Evolutionary conservation across 2,888 invertebrate genomes (phyloP).

Genomic region (Matsumyia berberina): DNA sequence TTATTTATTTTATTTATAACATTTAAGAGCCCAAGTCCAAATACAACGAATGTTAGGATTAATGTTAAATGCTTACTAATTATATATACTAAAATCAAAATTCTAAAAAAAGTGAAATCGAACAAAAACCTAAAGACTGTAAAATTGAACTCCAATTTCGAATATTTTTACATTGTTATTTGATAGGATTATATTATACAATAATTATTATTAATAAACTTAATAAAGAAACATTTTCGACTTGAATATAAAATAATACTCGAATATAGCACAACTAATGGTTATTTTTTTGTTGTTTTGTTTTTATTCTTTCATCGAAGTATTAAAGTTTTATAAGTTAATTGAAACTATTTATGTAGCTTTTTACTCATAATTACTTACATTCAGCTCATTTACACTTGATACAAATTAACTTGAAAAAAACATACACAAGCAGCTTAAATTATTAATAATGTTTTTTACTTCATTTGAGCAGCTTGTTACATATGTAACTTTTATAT

Average conservation of each 20-base stretch:
- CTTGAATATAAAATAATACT: slow-evolving; percentile 55
- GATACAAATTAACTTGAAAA: neutral
- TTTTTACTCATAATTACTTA: neutral
- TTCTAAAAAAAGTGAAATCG: slow-evolving; percentile 26
- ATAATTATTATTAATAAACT: neutral
- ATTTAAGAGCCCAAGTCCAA: slow-evolving; percentile 60
- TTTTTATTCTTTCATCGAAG: slow-evolving; percentile 10
- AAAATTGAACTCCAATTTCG: slow-evolving; percentile 57
- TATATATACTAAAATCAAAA: slow-evolving; percentile 15
- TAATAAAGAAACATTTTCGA: slow-evolving; percentile 30
- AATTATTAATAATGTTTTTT: neutral
- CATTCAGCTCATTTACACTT: slow-evolving; percentile 4
- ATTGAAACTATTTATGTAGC: slow-evolving; percentile 8
- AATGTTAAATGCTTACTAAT: slow-evolving; percentile 34
- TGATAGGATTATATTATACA: slow-evolving; percentile 41
- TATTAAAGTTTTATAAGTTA: neutral
- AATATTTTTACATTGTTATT: slow-evolving; percentile 58
- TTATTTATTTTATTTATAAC: slow-evolving; percentile 56
- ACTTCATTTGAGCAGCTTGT: slow-evolving; percentile 24
- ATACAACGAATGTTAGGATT: slow-evolving; percentile 66
- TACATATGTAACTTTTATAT: neutral
- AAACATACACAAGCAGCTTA: neutral
- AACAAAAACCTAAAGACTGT: slow-evolving; percentile 56
- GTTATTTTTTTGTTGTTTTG: slow-evolving; percentile 13
- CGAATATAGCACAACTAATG: slow-evolving; percentile 63